These are phyloP conservation scores for Prionace glauca DNA, from an alignment of 2,797 vertebrate genomes.

Conservation along the genomic window DNA sequence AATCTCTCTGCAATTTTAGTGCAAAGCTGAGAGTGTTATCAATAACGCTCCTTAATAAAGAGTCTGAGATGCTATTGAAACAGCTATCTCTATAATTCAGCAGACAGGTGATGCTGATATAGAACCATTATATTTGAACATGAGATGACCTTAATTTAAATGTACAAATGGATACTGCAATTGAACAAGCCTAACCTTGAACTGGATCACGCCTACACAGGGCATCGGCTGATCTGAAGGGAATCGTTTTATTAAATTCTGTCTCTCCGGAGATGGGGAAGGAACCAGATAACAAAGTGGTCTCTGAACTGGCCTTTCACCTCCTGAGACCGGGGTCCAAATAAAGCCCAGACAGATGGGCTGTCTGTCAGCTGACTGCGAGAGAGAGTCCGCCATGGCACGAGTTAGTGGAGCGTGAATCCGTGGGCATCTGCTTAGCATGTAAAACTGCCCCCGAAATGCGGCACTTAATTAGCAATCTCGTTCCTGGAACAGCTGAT, in stretches of 20 bases:
- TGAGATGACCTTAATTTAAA: slow-evolving; percentile 56
- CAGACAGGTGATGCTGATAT: slow-evolving; percentile 55
- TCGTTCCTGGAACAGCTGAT: not conserved
- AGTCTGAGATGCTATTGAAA: slow-evolving; percentile 40
- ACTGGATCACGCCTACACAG: not conserved
- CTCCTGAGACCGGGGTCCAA: not conserved
- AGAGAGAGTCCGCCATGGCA: too few species aligned
- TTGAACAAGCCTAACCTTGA: slow-evolving; percentile 1
- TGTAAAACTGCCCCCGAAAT: not conserved
- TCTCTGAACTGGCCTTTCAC: not conserved
- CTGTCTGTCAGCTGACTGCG: not conserved
- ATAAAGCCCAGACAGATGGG: not conserved
- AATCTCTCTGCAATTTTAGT: slow-evolving; percentile 31
- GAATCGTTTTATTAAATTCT: not conserved
- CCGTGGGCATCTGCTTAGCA: not conserved
- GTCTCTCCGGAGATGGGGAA: not conserved
- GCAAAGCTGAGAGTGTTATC: slow-evolving; percentile 3
- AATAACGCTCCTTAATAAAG: slow-evolving; percentile 44
- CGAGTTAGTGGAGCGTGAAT: not conserved
- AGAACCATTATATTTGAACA: slow-evolving; percentile 57
- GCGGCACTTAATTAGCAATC: not conserved
- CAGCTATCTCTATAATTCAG: slow-evolving; percentile 62
- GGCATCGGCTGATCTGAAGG: not conserved
- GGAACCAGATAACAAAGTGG: not conserved
- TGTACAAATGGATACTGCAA: slow-evolving; percentile 42